Conservation (phyloP, 2,797 vertebrate species). For the Manis javanica region DNA sequence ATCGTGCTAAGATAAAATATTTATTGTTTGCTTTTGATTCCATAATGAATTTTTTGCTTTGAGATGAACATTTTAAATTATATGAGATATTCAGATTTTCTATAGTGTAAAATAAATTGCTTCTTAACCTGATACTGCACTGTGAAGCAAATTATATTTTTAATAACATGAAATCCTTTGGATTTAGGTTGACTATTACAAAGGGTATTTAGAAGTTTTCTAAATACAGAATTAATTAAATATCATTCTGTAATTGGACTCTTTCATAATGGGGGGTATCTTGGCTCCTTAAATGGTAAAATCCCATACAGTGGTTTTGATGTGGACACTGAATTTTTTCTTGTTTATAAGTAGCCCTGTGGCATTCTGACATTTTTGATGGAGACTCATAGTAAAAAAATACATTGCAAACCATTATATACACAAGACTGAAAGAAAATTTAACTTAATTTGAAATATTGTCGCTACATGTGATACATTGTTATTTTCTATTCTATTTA, state of each 20-base stretch:
- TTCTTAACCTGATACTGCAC: not conserved
- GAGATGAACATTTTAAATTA: constrained; percentile 35
- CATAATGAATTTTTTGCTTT: constrained; percentile 46
- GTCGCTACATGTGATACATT: not conserved
- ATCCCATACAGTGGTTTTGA: not conserved
- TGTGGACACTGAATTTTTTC: not conserved
- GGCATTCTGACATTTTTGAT: constrained; percentile 2
- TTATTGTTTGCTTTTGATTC: constrained; percentile 61
- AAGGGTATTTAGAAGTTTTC: constrained; percentile 45
- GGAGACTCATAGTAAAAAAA: not conserved
- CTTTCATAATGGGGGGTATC: constrained; percentile 44
- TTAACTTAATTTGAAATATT: not conserved
- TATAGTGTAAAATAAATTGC: not conserved
- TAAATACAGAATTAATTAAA: constrained; percentile 25
- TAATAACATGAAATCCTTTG: not conserved
- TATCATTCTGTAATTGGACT: constrained; percentile 45
- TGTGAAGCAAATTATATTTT: constrained; percentile 25
- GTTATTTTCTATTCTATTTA: not conserved
- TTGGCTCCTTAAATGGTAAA: constrained; percentile 39
- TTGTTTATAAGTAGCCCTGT: not conserved
- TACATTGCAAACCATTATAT: not conserved
- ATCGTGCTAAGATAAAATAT: constrained; percentile 18
- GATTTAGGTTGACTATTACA: not conserved
- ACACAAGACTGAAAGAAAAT: not conserved
- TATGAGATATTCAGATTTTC: constrained; percentile 44